phyloP scores from a whole-genome alignment of 2,888 invertebrate species.

The Calliopum simillimum region DNA sequence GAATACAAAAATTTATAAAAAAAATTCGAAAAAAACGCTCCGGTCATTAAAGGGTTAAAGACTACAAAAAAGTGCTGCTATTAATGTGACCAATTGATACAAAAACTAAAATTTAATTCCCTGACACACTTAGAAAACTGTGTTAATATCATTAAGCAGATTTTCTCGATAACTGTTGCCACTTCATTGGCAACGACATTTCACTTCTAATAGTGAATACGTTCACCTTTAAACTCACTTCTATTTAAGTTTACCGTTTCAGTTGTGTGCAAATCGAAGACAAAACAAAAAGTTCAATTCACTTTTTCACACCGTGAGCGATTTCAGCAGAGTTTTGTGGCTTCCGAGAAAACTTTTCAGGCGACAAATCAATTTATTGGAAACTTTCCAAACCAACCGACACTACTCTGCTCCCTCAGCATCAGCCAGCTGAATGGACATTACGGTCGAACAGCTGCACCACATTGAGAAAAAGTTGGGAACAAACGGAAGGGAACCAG shows the following conservation, averaged over 20 bases:
- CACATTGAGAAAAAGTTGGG: not conserved
- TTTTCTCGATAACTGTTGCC: conserved; percentile 12
- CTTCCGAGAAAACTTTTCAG: conserved; percentile 50
- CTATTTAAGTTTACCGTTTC: no score
- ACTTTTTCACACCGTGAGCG: conserved; percentile 39
- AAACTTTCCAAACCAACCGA: conserved; percentile 48
- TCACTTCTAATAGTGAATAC: no score
- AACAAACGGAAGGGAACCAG: not conserved
- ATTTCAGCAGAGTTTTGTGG: conserved; percentile 44
- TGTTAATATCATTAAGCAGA: no score
- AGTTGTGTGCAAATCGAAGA: no score
- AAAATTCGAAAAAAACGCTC: no score
- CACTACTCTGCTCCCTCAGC: not conserved
- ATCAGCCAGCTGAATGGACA: conserved; percentile 21
- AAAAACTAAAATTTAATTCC: no score
- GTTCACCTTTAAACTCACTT: no score
- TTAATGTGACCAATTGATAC: no score
- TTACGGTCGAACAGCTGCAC: conserved; percentile 39
- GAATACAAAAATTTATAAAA: no score
- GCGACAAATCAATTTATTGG: conserved; percentile 56
- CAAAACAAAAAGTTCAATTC: conserved; percentile 6
- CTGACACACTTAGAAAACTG: no score
- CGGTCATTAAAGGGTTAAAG: no score
- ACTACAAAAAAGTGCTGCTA: no score
- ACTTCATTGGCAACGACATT: not conserved